Percentiles rank a stretch among this genome's conserved stretches.
Conservation (phyloP, 2,113 vertebrate species). For the Mustela lutreola region DNA sequence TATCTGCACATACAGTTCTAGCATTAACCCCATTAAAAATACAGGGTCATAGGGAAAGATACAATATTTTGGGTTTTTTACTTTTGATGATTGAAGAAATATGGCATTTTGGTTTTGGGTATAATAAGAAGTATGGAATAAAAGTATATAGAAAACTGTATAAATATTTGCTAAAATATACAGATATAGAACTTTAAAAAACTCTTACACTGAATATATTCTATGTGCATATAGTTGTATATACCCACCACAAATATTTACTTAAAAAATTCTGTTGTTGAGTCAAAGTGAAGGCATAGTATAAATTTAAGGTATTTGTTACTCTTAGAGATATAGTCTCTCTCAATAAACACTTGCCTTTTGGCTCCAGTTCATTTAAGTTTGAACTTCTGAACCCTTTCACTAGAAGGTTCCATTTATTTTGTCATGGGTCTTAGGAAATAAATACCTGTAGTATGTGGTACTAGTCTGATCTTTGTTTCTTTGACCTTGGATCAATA, state of each 20-base stretch:
- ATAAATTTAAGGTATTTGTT: slow-evolving; percentile 5
- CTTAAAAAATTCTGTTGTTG: slow-evolving; percentile 4
- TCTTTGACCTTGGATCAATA: slow-evolving; percentile 63
- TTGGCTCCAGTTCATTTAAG: slow-evolving; percentile 48
- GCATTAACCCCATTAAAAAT: background rate
- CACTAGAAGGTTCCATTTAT: slow-evolving; percentile 14
- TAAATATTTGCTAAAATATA: background rate
- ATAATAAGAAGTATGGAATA: background rate
- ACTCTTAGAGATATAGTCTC: background rate
- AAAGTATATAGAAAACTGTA: background rate
- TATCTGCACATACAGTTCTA: background rate
- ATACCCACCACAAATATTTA: background rate
- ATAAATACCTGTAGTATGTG: background rate
- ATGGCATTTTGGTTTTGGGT: slow-evolving; percentile 23
- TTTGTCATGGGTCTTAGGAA: slow-evolving; percentile 45
- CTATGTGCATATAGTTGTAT: background rate
- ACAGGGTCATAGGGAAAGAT: background rate
- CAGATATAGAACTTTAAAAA: background rate
- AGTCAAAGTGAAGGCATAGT: background rate
- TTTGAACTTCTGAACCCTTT: slow-evolving; percentile 53
- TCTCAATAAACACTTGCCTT: slow-evolving; percentile 42
- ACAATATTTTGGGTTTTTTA: slow-evolving; percentile 9
- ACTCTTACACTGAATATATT: background rate
- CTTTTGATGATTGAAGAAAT: background rate
- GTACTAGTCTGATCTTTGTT: slow-evolving; percentile 7